Evolutionary conservation across 2,888 invertebrate genomes (phyloP).

Genomic region (Chymomyza caudatula): DNA sequence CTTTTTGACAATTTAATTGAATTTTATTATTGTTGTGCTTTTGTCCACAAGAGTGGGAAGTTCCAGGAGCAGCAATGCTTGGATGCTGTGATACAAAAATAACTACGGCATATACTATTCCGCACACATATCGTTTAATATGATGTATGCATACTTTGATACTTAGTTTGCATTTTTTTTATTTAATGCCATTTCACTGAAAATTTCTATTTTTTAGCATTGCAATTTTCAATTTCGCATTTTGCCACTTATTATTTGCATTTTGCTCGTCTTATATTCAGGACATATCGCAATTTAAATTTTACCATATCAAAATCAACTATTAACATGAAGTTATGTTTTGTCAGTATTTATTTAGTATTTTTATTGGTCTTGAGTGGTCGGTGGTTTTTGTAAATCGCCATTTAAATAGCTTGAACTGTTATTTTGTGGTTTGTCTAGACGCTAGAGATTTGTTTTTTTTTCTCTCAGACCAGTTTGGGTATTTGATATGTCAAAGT

Average conservation of each 20-base stretch:
- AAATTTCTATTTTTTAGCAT: constrained; percentile 30
- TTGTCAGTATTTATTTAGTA: constrained; percentile 18
- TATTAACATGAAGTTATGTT: constrained; percentile 34
- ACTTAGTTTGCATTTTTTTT: constrained; percentile 23
- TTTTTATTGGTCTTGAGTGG: constrained; percentile 25
- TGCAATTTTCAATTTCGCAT: not conserved
- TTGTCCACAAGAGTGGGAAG: not conserved
- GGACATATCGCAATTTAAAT: constrained; percentile 53
- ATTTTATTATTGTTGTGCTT: constrained; percentile 49
- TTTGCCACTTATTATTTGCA: constrained; percentile 8
- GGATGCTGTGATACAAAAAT: too few species aligned
- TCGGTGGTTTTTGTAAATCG: not conserved
- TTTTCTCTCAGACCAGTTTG: too few species aligned
- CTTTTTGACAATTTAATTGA: constrained; percentile 51
- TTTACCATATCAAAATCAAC: constrained; percentile 50
- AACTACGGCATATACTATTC: not conserved
- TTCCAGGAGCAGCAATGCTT: not conserved
- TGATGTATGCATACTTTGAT: not conserved
- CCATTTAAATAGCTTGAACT: too few species aligned
- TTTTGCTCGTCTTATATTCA: constrained; percentile 28
- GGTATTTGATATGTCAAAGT: not conserved
- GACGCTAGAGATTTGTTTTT: too few species aligned
- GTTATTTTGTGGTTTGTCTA: too few species aligned
- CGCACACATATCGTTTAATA: not conserved
- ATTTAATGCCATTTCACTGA: constrained; percentile 24